Percentiles rank a stretch among this genome's conserved stretches.
Evolutionary conservation across 2,797 vertebrate genomes (phyloP).

Genomic region (Falco biarmicus): DNA sequence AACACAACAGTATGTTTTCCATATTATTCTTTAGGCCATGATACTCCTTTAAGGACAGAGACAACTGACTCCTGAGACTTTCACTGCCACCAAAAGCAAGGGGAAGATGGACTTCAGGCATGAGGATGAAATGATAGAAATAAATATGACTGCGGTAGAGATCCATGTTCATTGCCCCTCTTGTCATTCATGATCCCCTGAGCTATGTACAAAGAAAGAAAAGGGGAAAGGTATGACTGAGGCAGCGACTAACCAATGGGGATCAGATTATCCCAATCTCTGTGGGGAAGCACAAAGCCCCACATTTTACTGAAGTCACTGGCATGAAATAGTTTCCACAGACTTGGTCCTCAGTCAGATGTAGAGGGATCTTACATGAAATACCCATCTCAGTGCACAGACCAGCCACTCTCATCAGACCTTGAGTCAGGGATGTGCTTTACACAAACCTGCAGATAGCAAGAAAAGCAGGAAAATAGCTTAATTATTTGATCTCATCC

Average conservation of each 20-base stretch:
- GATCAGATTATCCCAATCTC: neutral
- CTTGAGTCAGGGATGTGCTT: neutral
- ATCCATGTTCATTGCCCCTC: neutral
- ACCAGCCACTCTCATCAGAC: neutral
- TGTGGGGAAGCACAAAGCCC: neutral
- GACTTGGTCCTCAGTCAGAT: neutral
- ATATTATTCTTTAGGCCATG: neutral
- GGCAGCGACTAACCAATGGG: neutral
- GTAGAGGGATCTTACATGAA: neutral
- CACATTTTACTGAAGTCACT: neutral
- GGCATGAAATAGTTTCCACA: neutral
- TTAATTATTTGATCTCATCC: neutral
- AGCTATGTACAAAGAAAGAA: neutral
- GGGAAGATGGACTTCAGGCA: neutral
- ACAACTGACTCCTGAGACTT: neutral
- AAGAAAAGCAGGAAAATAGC: neutral
- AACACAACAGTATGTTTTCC: neutral
- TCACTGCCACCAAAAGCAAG: neutral
- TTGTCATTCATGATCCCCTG: neutral
- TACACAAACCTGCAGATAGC: neutral
- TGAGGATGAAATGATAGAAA: neutral
- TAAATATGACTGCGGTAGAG: neutral
- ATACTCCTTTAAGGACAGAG: neutral
- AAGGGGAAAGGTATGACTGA: neutral
- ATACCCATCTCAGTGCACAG: neutral